A percentile compares a stretch with the other conserved stretches of the same genome.
phyloP scores from a whole-genome alignment of 2,888 invertebrate species.

The Camponotus fellah region DNA sequence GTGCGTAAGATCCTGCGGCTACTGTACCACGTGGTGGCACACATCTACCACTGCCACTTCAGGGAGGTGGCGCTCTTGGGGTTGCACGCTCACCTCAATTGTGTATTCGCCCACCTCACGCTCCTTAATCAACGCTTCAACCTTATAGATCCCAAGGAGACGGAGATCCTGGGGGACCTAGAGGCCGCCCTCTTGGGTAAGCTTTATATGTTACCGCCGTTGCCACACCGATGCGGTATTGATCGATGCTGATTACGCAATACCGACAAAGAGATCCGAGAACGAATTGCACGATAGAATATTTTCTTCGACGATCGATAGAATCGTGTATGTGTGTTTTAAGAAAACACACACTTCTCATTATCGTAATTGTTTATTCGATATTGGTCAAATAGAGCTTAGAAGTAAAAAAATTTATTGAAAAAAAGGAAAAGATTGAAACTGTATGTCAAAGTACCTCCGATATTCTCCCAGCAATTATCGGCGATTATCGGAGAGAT shows the following conservation, averaged over 20 bases:
- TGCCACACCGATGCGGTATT: constrained; percentile 43
- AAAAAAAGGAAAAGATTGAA: background rate
- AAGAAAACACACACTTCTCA: background rate
- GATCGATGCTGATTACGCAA: constrained; percentile 54
- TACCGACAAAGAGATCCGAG: constrained; percentile 31
- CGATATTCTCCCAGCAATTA: background rate
- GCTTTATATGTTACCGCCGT: constrained; percentile 32
- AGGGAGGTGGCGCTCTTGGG: constrained; percentile 97
- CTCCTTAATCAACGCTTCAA: constrained; percentile 94
- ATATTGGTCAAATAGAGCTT: background rate
- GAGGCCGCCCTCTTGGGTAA: constrained; percentile 91
- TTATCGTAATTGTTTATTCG: background rate
- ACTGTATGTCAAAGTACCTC: background rate
- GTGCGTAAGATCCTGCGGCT: constrained; percentile 98
- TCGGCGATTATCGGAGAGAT: background rate
- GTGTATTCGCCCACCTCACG: constrained; percentile 98
- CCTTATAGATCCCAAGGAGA: constrained; percentile 98
- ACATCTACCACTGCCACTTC: constrained; percentile 99
- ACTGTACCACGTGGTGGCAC: constrained; percentile 99
- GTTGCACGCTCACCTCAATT: constrained; percentile 98
- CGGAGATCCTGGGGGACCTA: constrained; percentile 97
- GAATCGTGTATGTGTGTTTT: background rate
- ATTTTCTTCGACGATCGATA: constrained; percentile 21
- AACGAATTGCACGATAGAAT: constrained; percentile 4
- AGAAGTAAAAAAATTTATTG: background rate